A percentile compares a stretch with the other conserved stretches of the same genome.
These are phyloP conservation scores for Leucoma salicis DNA, from an alignment of 2,888 invertebrate species.

Conservation along the genomic window DNA sequence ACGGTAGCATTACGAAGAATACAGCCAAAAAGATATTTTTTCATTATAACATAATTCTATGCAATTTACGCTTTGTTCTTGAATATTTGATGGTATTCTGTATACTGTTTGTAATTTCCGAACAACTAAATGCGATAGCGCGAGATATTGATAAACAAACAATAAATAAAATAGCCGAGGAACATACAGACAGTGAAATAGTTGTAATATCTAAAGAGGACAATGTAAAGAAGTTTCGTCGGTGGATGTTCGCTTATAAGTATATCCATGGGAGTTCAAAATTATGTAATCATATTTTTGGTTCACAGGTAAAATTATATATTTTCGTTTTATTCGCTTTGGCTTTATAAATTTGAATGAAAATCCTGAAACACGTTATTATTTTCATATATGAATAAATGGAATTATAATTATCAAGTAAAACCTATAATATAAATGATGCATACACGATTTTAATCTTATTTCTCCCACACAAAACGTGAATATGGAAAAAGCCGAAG, in stretches of 20 bases:
- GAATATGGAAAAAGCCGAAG: too few species aligned
- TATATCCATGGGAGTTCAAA: conserved; percentile 34
- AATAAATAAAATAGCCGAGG: conserved; percentile 3
- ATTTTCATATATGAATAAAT: too few species aligned
- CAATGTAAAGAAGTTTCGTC: conserved; percentile 24
- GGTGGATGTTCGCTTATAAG: conserved; percentile 38
- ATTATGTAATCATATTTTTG: conserved; percentile 35
- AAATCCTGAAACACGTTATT: too few species aligned
- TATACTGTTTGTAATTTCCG: not conserved
- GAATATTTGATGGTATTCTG: not conserved
- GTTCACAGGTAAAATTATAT: conserved; percentile 33
- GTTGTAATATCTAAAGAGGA: not conserved
- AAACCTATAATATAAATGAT: too few species aligned
- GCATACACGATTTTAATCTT: too few species aligned
- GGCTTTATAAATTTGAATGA: too few species aligned
- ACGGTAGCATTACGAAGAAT: not conserved
- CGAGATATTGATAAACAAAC: not conserved
- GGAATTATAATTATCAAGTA: too few species aligned
- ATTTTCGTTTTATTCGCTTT: too few species aligned
- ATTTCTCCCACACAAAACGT: too few species aligned
- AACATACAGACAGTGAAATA: not conserved
- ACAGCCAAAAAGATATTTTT: not conserved
- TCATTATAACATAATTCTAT: not conserved
- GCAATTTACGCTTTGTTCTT: not conserved
- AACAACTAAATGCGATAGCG: not conserved